Base-by-base conservation (phyloP, 2,888 invertebrate species). In the Nasonia oneida region DNA sequence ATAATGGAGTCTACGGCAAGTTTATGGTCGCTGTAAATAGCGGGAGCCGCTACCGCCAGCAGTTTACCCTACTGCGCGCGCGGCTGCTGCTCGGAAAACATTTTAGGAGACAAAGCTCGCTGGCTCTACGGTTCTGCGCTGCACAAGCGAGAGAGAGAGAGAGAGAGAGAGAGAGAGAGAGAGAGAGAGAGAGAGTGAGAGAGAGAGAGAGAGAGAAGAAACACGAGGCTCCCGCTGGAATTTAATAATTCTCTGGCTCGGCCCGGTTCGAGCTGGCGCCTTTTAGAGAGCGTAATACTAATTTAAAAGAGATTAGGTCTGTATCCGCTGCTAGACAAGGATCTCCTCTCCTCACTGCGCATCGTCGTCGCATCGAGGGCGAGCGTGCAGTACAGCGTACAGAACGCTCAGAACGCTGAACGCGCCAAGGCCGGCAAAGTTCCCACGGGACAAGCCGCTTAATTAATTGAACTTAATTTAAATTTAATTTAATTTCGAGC, bases 401-500 rank as follows among this genome's bases (percentile, higher is more conserved):
- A 61, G 57, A 23, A 6, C 2, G 23, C 57, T 8, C 47, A 37
- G 37, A 61, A 61, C 57, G n/a, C 37, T 85, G 88, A 87, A 85
- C 86, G 87, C 88, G 87, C 87, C 84, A 57, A 71, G 67, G 89
- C 88, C 84, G 50, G 88, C 87, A 75, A 84, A 89, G 89, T 91
- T 90, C 89, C 90, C 91, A 90, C 90, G 89, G 85, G 88, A 70
- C 88, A 88, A 88, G 89, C 89, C 86, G 89, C 89, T 91, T 91
- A 92, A 91, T 92, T 92, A 91, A 92, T 92, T 91, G 90, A 91
- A 91, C 90, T 90, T 90, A 91, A 92, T 91, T 91, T 90, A 89
- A 92, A 91, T 92, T 91, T 91, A 90, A 92, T 91, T 91, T 90
- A 90, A 92, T 91, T 91, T 90, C 88, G 81, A 80, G 84, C 42